These are phyloP conservation scores for Todus mexicanus DNA, from an alignment of 2,797 vertebrate species.

Conservation along the genomic window DNA sequence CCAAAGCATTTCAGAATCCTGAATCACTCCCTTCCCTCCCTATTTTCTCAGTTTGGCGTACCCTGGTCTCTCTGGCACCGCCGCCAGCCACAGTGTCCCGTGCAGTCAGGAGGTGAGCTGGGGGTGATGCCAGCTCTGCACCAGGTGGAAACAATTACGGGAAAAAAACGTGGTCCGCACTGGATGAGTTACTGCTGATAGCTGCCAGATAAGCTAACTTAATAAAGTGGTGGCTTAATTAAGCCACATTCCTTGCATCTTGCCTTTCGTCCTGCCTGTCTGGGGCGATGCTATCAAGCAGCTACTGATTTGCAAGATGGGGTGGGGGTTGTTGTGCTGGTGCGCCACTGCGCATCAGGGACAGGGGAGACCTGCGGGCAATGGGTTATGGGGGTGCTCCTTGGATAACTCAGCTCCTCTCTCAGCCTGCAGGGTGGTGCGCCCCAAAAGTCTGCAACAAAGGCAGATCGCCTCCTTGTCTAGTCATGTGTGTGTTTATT, in stretches of 20 bases:
- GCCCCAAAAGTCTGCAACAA: neutral
- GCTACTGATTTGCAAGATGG: neutral
- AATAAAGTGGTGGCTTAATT: conserved; percentile 59
- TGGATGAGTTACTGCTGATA: conserved; percentile 59
- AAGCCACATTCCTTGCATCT: conserved; percentile 52
- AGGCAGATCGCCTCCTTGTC: neutral
- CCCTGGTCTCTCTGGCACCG: fast-evolving
- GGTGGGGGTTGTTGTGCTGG: neutral
- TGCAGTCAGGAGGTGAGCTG: neutral
- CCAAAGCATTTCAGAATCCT: neutral
- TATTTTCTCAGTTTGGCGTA: neutral
- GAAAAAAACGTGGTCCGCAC: neutral
- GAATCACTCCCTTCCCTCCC: neutral
- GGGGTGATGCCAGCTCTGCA: neutral
- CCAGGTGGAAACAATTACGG: conserved; percentile 64
- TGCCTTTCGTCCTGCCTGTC: conserved; percentile 6
- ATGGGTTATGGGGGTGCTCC: neutral
- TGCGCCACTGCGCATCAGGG: fast-evolving
- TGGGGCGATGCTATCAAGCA: neutral
- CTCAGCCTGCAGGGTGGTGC: neutral
- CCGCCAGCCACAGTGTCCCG: fast-evolving
- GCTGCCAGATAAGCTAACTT: conserved; percentile 64
- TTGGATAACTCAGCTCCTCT: neutral
- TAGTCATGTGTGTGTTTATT: neutral
- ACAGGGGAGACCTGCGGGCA: fast-evolving